Base-by-base conservation (phyloP, 2,113 vertebrate species). In the Piprites chloris region DNA sequence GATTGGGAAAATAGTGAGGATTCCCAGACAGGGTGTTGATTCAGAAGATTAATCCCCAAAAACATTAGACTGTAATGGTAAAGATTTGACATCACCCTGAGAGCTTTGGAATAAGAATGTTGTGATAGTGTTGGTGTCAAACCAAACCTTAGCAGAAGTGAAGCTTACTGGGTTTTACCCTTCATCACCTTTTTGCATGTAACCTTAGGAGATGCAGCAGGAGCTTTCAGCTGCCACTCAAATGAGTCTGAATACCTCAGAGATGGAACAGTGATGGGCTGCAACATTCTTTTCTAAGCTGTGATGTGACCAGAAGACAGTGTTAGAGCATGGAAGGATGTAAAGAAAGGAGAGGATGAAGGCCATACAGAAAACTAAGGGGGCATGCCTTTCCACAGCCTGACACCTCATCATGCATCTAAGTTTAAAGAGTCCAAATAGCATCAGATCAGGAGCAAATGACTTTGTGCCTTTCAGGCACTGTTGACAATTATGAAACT, bases 381-480 rank as follows among this genome's bases (percentile, higher is more conserved):
- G 3, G 1, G 3, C 6, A 41, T 37, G 33, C 67, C 33, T 46
- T 71, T n/a, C 42, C 71, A 41, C 26, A 42, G 52, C 9, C 47
- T 71, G 32, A 6, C 28, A 66, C 37, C 10, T 52, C 72, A 28
- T 4, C 14, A 15, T 12, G 30, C 22, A 61, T 44, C 46, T 35
- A 32, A 49, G 24, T 55, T 80, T 68, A 47, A 93, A 61, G 62
- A 67, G 20, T 26, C n/a, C 56, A 71, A 61, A 77, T 55, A 55
- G 23, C 21, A 35, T 23, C 22, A 46, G 47, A 15, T 41, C 16
- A 41, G 44, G 22, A 33, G 55, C 50, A 35, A 62, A 55, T 50
- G 22, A 68, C 6, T 63, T 55, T 9, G 21, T 52, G 18, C 5
- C 5, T 84, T 50, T 52, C 0, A 0, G 13, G 14, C 42, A 33